A percentile compares a stretch with the other conserved stretches of the same genome.
Evolutionary conservation across 2,113 vertebrate genomes (phyloP).

Genomic region (Tachysurus fulvidraco): DNA sequence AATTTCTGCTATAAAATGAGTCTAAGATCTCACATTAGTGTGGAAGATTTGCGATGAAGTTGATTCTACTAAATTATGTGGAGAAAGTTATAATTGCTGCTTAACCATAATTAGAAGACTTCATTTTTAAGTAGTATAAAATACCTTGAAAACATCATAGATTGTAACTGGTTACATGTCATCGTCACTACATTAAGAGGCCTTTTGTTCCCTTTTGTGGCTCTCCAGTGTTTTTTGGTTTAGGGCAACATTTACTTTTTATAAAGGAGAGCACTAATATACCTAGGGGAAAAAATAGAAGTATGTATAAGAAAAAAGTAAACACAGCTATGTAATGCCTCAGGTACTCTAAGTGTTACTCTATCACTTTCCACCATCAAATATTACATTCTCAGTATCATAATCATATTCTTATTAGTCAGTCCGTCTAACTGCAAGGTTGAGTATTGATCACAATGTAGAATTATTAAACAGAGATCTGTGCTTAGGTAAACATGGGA

Average conservation of each 20-base stretch:
- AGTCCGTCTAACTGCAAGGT: background rate
- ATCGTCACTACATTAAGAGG: background rate
- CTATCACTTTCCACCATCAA: background rate
- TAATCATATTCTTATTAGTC: background rate
- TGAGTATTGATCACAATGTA: background rate
- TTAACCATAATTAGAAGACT: background rate
- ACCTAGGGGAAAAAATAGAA: background rate
- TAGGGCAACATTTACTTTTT: background rate
- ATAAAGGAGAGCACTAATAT: background rate
- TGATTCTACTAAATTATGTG: background rate
- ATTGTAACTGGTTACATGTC: background rate
- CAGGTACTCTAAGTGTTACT: background rate
- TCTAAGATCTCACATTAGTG: background rate
- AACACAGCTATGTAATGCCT: background rate
- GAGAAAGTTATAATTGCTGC: background rate
- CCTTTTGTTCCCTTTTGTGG: background rate
- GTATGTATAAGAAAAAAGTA: background rate
- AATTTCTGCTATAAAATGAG: background rate
- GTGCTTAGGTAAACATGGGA: background rate
- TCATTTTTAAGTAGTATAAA: conserved; percentile 48
- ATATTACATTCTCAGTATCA: background rate
- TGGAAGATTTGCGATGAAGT: background rate
- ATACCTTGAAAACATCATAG: background rate
- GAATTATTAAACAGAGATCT: background rate
- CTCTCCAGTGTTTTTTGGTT: background rate